A percentile compares a stretch with the other conserved stretches of the same genome.
Evolutionary conservation across 2,113 vertebrate species (phyloP).

Genomic region (Phocoena phocoena): DNA sequence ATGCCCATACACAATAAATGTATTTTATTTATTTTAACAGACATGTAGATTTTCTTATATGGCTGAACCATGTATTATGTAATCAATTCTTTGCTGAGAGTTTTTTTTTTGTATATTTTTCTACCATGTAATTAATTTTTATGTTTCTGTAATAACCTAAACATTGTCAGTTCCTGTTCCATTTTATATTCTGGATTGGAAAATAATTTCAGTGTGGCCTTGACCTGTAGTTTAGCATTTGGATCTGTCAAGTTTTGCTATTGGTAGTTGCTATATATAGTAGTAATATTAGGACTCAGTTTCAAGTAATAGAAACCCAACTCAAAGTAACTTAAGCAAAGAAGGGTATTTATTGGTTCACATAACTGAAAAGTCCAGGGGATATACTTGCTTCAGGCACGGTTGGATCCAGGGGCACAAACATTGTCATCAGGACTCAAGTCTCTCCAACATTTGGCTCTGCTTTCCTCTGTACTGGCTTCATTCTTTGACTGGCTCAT

Average conservation of each 20-base stretch:
- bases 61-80: background rate
- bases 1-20: background rate
- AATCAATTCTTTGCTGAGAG: background rate
- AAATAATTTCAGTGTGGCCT: background rate
- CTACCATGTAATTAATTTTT: conserved; percentile 6
- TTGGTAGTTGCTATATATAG: background rate
- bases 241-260: conserved; percentile 8
- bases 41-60: conserved; percentile 27
- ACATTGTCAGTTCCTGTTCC: background rate
- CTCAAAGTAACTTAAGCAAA: conserved; percentile 76
- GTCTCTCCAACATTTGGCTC: conserved; percentile 74
- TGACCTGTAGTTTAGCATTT: conserved; percentile 19
- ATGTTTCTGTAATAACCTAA: conserved; percentile 19
- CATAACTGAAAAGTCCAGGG: conserved; percentile 74
- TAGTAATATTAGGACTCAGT: conserved; percentile 2
- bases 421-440: conserved; percentile 65
- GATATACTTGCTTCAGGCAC: conserved; percentile 78
- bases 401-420: conserved; percentile 71
- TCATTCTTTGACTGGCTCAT: conserved; percentile 56
- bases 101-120: conserved; percentile 1
- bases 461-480: conserved; percentile 59
- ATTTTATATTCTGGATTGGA: background rate
- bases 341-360: conserved; percentile 77
- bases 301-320: conserved; percentile 68
- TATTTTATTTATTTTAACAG: conserved; percentile 7